Base-by-base conservation (phyloP, 2,888 invertebrate genomes). In the Crioceris asparagi region DNA sequence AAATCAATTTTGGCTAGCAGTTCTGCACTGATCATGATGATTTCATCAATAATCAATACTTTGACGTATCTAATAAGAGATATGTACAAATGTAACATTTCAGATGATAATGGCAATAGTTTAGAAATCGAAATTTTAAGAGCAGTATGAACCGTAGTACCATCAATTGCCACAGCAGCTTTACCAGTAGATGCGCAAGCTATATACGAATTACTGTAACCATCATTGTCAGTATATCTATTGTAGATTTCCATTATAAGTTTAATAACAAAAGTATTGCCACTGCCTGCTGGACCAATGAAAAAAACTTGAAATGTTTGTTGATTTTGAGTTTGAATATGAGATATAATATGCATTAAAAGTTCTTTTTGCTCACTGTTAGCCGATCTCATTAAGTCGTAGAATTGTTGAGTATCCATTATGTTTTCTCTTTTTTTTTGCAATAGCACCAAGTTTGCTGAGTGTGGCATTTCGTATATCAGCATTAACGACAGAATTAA, bases 171-270 rank as follows among this genome's bases (percentile, higher is more conserved):
- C n/a, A n/a, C n/a, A n/a, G n/a, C n/a, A n/a, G n/a, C n/a, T n/a
- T n/a, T n/a, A n/a, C n/a, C n/a, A n/a, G n/a, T n/a, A n/a, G n/a
- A n/a, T n/a, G n/a, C n/a, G n/a, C n/a, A n/a, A 4, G 40, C 41
- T 16, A 64, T 51, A 41, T 59, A 64, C 3, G 60, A 51, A n/a
- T 35, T 29, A 49, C 51, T 59, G 41, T 38, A 48, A 7, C 53
- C 56, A 53, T 62, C 55, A 36, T 34, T 47, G 26, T 53, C 48
- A 27, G 56, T 36, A 40, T 44, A 64, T 19, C 62, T 36, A 39
- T 64, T 65, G 34, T 61, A 61, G 39, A 59, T 64, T 51, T 63
- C 63, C 60, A 61, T 61, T 0, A 65, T 30, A 0, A 57, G 46
- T 52, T 58, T 58, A 6, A 64, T 60, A 8, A 57, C n/a, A n/a